Base-by-base conservation (phyloP, 2,888 invertebrate genomes). In the Rotaria magnacalcarata region DNA sequence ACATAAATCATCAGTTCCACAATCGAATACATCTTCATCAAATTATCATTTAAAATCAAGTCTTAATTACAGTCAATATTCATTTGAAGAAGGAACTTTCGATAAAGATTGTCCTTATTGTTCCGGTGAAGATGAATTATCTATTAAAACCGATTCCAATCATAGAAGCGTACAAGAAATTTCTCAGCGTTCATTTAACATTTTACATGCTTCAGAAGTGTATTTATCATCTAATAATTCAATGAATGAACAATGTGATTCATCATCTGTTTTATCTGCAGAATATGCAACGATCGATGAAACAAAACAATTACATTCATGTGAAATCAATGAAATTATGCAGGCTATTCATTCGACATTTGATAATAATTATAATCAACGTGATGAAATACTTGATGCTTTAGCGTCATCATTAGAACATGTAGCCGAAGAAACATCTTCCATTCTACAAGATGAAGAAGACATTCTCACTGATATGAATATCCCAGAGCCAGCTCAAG, bases 211-310 rank as follows among this genome's bases (percentile, higher is more conserved):
- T 47, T 6, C 8, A 5, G 80, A 80, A 41, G 11, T 47, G 24
- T 80, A 80, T 80, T 47, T 80, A 43, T 80, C 80, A 10, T 80
- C 80, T 11, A 47, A 24, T 80, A 41, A 3, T 80, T 80, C 47
- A 21, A 24, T 47, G n/a, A 47, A 80, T 80, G 47, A 43, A 24
- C 24, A n/a, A n/a, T 80, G 6, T n/a, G 80, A 80, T 80, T n/a
- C 14, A 47, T 47, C n/a, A 80, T 47, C 47, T 16, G 2, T 24
- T 10, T 11, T 24, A 43, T 47, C 24, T 24, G 47, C 47, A 47
- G 8, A 43, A 24, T 8, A 80, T 14, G 24, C 47, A 10, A 47
- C 19, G 24, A 41, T 47, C 3, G 21, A 43, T 3, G 47, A 47
- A n/a, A 24, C 24, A 10, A n/a, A 19, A 43, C n/a, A 10, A 80